Conservation (phyloP, 2,113 vertebrate species). For the Urocitellus parryii region DNA sequence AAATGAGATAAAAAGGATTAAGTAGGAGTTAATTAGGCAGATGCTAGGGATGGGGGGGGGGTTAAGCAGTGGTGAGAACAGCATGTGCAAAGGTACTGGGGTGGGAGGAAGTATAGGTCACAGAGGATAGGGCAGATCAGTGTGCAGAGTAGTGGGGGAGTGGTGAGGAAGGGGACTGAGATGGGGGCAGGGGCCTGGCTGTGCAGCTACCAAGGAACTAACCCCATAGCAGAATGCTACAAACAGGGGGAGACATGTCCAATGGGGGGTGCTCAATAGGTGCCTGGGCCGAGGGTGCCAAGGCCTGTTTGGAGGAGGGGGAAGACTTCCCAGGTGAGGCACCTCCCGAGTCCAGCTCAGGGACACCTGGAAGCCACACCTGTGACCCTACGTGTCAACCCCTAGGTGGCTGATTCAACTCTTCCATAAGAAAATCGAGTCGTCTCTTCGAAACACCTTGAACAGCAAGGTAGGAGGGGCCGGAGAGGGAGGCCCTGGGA, state of each 20-base stretch:
- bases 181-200: background rate
- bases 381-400: background rate
- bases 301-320: background rate
- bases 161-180: background rate
- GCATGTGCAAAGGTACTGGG: slow-evolving; percentile 17
- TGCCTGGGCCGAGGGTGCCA: background rate
- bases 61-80: background rate
- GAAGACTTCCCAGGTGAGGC: background rate
- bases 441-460: slow-evolving; percentile 54
- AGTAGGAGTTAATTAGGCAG: background rate
- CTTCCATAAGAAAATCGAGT: slow-evolving; percentile 75
- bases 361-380: background rate
- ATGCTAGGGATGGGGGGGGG: background rate
- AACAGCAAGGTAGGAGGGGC: slow-evolving; percentile 72
- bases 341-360: background rate
- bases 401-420: slow-evolving; percentile 87
- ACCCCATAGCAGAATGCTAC: background rate
- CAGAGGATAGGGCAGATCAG: rapidly evolving
- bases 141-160: background rate
- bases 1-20: slow-evolving; percentile 46
- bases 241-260: background rate
- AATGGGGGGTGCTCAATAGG: background rate
- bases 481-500: rapidly evolving
- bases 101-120: background rate
- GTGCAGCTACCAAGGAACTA: background rate